Evolutionary conservation across 2,888 invertebrate species (phyloP).

Genomic region (Sphaerophoria taeniata): DNA sequence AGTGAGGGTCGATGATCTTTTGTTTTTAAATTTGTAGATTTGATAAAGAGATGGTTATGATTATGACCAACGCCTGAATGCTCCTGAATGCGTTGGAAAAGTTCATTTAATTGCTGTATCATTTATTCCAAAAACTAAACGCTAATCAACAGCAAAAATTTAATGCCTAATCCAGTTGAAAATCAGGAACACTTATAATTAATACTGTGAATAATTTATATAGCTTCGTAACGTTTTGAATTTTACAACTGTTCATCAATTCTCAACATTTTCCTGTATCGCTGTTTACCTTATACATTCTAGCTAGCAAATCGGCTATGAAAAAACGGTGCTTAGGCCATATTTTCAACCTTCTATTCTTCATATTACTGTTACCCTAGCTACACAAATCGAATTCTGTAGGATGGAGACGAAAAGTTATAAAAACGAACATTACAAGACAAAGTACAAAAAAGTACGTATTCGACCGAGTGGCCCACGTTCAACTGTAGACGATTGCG

Average conservation of each 20-base stretch:
- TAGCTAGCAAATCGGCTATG: background rate
- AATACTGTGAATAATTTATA: no score
- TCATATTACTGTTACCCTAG: constrained; percentile 10
- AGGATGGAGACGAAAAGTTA: constrained; percentile 7
- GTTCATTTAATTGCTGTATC: no score
- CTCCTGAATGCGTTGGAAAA: no score
- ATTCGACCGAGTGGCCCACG: constrained; percentile 72
- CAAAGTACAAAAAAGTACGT: constrained; percentile 47
- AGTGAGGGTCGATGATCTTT: constrained; percentile 44
- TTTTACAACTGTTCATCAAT: no score
- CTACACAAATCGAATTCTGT: constrained; percentile 12
- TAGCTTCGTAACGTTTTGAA: no score
- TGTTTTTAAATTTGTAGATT: no score
- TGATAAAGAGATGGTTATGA: background rate
- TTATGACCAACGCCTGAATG: no score
- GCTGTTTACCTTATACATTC: background rate
- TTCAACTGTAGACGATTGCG: constrained; percentile 61
- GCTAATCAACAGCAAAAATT: no score
- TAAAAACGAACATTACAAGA: background rate
- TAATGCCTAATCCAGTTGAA: no score
- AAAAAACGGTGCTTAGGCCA: constrained; percentile 3
- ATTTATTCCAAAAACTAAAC: no score
- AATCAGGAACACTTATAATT: no score
- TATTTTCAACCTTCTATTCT: constrained; percentile 7
- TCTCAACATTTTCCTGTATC: background rate